Percentiles rank a stretch among this genome's conserved stretches.
These are phyloP conservation scores for Nothocercus julius DNA, from an alignment of 2,113 vertebrate species.

Conservation along the genomic window DNA sequence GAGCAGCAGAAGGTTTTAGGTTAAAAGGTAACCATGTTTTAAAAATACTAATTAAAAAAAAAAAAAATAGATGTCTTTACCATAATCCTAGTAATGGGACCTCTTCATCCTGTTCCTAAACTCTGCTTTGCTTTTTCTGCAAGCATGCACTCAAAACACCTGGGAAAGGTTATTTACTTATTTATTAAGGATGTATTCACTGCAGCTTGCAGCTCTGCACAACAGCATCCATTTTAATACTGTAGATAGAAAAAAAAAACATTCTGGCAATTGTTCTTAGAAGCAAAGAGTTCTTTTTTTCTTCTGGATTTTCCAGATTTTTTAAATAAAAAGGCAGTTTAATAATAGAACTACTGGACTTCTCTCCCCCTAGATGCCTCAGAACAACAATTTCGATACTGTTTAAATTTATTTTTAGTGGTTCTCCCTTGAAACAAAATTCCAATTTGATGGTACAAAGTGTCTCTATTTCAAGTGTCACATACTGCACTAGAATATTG, in stretches of 20 bases:
- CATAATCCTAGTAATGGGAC: background rate
- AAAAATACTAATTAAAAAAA: background rate
- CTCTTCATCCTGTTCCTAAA: background rate
- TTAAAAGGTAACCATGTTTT: slow-evolving; percentile 84
- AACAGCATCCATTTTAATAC: background rate
- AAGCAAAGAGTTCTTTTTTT: background rate
- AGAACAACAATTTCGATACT: background rate
- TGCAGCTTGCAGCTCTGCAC: background rate
- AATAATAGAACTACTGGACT: background rate
- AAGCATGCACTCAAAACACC: background rate
- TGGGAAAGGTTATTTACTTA: background rate
- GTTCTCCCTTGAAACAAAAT: background rate
- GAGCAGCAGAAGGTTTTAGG: slow-evolving; percentile 79
- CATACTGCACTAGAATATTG: background rate
- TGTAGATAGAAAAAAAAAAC: background rate
- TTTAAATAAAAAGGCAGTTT: background rate
- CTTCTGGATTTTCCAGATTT: background rate
- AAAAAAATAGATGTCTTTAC: background rate
- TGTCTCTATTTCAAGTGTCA: background rate
- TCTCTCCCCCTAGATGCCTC: background rate
- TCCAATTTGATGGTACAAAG: background rate
- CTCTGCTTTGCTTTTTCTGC: background rate
- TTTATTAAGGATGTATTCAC: background rate
- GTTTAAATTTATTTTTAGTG: background rate
- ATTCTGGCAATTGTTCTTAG: background rate